Base-by-base conservation (phyloP, 2,797 vertebrate genomes). In the Leptoclinus maculatus region DNA sequence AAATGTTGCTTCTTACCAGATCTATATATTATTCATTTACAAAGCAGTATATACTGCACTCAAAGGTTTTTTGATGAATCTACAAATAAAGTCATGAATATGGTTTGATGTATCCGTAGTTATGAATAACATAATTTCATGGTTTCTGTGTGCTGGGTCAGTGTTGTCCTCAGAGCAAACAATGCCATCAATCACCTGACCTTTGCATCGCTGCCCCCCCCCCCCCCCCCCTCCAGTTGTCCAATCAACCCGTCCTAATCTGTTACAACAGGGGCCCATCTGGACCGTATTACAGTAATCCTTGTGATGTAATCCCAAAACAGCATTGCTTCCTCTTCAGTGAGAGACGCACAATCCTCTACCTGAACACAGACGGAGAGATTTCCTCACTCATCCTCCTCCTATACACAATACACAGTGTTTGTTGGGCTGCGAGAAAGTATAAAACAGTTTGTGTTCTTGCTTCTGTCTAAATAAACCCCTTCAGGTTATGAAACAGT, bases 251-350 rank as follows among this genome's bases (percentile, higher is more conserved):
- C 29, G 0, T 53, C 83, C 83, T 93, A 93, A 94, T 92, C 93
- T 86, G 85, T 79, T 86, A 88, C 91, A 93, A 93, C 87, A 76
- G 60, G 65, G 86, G 74, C 87, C 93, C 93, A 93, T 93, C 92
- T 93, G 93, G 90, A 89, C 69, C 53, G 92, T 78, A 92, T 94
- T 94, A 94, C 83, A 80, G 39, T 94, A 94, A 95, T 94, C 94
- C 92, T 12, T 62, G 85, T 94, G 92, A 94, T 93, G 92, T 92
- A 93, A 94, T 92, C 90, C 84, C 90, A 86, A 91, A 92, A 92
- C 89, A 77, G 87, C 62, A 39, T 41, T 29, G 85, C 79, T 86
- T 91, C 87, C 80, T 82, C 82, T 75, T 67, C 69, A 76, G 66
- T 21, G 16, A 58, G 67, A 71, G 75, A 63, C 56, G 11, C 43